Percentiles rank a stretch among this genome's conserved stretches.
These are phyloP conservation scores for Eulithis prunata DNA, from an alignment of 2,888 invertebrate genomes.

Conservation along the genomic window DNA sequence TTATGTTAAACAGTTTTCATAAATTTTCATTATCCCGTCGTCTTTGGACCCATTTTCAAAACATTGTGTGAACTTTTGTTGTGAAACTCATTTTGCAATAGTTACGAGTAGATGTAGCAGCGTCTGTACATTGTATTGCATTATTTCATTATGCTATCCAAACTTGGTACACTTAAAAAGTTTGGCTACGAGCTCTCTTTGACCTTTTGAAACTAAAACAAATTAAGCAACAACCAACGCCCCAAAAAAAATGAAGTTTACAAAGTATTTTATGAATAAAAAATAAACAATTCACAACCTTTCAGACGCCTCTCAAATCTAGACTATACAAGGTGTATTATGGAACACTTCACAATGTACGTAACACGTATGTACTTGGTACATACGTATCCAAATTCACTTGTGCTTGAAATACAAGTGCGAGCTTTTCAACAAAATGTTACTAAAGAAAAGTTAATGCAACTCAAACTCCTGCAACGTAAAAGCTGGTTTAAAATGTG, in stretches of 20 bases:
- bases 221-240: background rate
- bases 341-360: background rate
- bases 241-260: background rate
- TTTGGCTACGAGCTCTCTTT: slow-evolving; percentile 4
- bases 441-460: slow-evolving; percentile 21
- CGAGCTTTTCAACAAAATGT: slow-evolving; percentile 26
- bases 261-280: slow-evolving; percentile 8
- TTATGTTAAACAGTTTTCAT: no score
- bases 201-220: slow-evolving; percentile 9
- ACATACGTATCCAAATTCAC: slow-evolving; percentile 15
- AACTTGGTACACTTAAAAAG: slow-evolving; percentile 1
- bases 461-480: slow-evolving; percentile 2
- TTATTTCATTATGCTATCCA: background rate
- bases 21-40: no score
- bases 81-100: no score
- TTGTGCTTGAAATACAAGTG: slow-evolving; percentile 15
- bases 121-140: background rate
- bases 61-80: no score
- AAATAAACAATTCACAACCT: slow-evolving; percentile 11
- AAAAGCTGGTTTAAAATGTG: slow-evolving; percentile 12
- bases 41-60: no score
- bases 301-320: slow-evolving; percentile 5
- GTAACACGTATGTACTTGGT: background rate
- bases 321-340: background rate
- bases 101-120: no score